Percentiles rank a stretch among this genome's conserved stretches.
Evolutionary conservation across 2,113 vertebrate genomes (phyloP).

Genomic region (Cyprinodon tularosa): DNA sequence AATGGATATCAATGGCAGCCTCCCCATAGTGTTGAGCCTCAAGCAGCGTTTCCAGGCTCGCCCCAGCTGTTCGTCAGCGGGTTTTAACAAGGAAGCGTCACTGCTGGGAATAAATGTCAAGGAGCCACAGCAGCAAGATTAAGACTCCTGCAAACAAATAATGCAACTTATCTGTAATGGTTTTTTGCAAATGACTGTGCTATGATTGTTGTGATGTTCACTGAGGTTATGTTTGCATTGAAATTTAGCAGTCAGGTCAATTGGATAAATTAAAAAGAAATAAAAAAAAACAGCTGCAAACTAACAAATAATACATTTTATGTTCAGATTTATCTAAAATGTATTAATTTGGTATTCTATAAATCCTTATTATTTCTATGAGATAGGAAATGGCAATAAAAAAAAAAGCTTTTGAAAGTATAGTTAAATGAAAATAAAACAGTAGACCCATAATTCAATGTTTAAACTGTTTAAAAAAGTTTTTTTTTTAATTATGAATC

Average conservation of each 20-base stretch:
- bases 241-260: not conserved
- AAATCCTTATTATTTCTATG: too few relatives aligned
- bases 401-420: too few relatives aligned
- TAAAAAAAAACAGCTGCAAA: not conserved
- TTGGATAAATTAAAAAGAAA: not conserved
- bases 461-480: too few relatives aligned
- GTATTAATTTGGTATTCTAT: too few relatives aligned
- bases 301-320: not conserved
- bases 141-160: not conserved
- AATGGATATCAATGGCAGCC: conserved; percentile 68
- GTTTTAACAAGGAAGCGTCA: conserved; percentile 27
- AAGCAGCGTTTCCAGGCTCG: conserved; percentile 54
- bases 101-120: conserved; percentile 1
- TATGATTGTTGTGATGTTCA: not conserved
- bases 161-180: not conserved
- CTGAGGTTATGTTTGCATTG: too few relatives aligned
- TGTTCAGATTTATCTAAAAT: too few relatives aligned
- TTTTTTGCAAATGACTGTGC: not conserved
- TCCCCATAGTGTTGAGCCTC: conserved; percentile 59
- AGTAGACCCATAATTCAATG: too few relatives aligned
- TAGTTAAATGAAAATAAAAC: too few relatives aligned
- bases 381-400: too few relatives aligned
- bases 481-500: not conserved
- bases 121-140: conserved; percentile 4
- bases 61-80: conserved; percentile 58